Evolutionary conservation across 2,888 invertebrate genomes (phyloP).

Genomic region (Nasonia oneida): DNA sequence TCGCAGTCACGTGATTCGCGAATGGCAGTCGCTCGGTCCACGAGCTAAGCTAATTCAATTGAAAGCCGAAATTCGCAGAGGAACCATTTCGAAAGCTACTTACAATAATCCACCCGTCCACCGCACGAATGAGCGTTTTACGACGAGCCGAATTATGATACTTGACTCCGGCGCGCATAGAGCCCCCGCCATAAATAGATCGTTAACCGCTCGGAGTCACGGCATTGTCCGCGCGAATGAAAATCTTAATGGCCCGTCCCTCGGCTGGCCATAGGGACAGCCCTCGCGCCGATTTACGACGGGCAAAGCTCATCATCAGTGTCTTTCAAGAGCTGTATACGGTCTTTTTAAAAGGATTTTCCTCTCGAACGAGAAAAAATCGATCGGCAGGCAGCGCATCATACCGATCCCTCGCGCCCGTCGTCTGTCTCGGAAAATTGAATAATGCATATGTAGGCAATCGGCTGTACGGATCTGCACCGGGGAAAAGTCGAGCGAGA

Average conservation of each 20-base stretch:
- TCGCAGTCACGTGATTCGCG: background rate
- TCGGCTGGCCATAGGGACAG: background rate
- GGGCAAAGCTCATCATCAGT: background rate
- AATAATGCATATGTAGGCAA: background rate
- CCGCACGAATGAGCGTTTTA: too few relatives aligned
- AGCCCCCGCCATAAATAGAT: constrained; percentile 42
- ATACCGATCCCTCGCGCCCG: background rate
- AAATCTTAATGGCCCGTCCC: constrained; percentile 24
- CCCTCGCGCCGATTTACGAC: constrained; percentile 8
- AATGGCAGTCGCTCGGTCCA: background rate
- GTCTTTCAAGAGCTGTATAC: background rate
- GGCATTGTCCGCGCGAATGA: constrained; percentile 30
- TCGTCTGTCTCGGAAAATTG: constrained; percentile 40
- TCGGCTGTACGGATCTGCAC: too few relatives aligned
- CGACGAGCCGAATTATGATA: background rate
- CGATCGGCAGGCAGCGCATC: background rate
- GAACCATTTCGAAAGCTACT: too few relatives aligned
- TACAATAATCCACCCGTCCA: too few relatives aligned
- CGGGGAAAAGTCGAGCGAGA: constrained; percentile 16
- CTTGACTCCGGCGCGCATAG: background rate
- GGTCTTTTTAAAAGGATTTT: background rate
- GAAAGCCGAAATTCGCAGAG: background rate
- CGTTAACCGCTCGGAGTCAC: constrained; percentile 2
- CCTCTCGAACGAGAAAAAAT: background rate
- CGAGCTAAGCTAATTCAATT: background rate